These are phyloP conservation scores for Drosophila nigrodunni DNA, from an alignment of 1,140 invertebrate genomes.

Conservation along the genomic window DNA sequence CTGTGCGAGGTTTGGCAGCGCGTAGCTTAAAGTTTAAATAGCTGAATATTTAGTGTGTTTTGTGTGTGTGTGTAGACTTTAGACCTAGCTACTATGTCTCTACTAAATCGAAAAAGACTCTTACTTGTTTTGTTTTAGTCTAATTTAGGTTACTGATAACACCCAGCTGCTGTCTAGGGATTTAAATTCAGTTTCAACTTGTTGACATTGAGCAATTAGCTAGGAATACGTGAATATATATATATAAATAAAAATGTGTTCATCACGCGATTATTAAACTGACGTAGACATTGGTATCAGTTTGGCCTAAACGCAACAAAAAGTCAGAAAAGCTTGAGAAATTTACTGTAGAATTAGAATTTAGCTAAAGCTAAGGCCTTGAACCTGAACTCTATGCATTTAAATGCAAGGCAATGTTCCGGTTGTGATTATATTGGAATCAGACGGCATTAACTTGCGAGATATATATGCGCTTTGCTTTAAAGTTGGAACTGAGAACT, in stretches of 20 bases:
- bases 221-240: neutral
- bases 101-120: neutral
- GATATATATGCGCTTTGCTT: no score
- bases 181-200: slow-evolving; percentile 14
- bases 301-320: neutral
- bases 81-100: slow-evolving; percentile 6
- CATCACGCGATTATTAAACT: neutral
- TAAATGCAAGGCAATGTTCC: neutral
- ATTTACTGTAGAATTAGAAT: neutral
- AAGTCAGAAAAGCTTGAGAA: neutral
- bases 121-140: slow-evolving; percentile 2
- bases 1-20: slow-evolving; percentile 2
- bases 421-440: neutral
- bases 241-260: no score
- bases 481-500: no score
- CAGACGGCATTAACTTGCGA: no score
- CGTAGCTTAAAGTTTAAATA: neutral
- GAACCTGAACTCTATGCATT: slow-evolving; percentile 9
- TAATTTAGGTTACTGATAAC: neutral
- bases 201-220: slow-evolving; percentile 3
- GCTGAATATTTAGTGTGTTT: neutral
- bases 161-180: slow-evolving; percentile 12
- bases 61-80: slow-evolving; percentile 4
- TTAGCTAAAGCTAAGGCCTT: neutral
- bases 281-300: slow-evolving; percentile 4